Percentiles rank a stretch among this genome's conserved stretches.
phyloP scores from a whole-genome alignment of 2,113 vertebrate species.

The Salvelinus namaycush region DNA sequence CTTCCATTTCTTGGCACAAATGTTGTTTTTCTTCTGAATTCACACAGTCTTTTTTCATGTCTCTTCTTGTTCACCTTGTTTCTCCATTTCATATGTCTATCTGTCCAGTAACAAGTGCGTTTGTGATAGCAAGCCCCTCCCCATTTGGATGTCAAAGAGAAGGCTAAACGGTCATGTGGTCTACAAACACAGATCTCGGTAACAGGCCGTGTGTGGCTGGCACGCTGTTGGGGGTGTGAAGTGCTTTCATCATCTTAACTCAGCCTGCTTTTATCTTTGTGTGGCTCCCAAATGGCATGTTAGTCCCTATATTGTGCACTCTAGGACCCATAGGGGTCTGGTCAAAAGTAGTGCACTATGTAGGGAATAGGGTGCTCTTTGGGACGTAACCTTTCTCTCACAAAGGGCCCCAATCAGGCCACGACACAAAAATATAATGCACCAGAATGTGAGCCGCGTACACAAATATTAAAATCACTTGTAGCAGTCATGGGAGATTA shows the following conservation, averaged over 20 bases:
- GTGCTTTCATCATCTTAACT: slow-evolving; percentile 24
- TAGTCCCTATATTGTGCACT: no score
- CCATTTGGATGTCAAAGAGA: slow-evolving; percentile 90
- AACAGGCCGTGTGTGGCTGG: slow-evolving; percentile 78
- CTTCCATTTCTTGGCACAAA: background rate
- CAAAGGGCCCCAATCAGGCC: background rate
- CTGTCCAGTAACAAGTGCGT: slow-evolving; percentile 76
- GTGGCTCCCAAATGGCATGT: no score
- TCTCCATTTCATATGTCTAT: slow-evolving; percentile 40
- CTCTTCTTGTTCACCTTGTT: background rate
- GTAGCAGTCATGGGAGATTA: background rate
- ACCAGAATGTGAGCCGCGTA: background rate
- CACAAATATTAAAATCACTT: no score
- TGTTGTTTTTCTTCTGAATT: slow-evolving; percentile 24
- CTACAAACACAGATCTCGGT: slow-evolving; percentile 95
- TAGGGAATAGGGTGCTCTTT: background rate
- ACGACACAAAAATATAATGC: background rate
- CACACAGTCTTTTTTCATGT: slow-evolving; percentile 30
- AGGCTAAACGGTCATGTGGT: slow-evolving; percentile 85
- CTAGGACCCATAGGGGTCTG: no score
- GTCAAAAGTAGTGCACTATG: no score
- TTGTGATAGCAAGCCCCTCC: slow-evolving; percentile 80
- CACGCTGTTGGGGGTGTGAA: slow-evolving; percentile 62
- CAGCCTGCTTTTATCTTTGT: slow-evolving; percentile 8
- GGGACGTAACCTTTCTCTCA: background rate